phyloP scores from a whole-genome alignment of 2,888 invertebrate species.

The Scaptomyza caliginosa region DNA sequence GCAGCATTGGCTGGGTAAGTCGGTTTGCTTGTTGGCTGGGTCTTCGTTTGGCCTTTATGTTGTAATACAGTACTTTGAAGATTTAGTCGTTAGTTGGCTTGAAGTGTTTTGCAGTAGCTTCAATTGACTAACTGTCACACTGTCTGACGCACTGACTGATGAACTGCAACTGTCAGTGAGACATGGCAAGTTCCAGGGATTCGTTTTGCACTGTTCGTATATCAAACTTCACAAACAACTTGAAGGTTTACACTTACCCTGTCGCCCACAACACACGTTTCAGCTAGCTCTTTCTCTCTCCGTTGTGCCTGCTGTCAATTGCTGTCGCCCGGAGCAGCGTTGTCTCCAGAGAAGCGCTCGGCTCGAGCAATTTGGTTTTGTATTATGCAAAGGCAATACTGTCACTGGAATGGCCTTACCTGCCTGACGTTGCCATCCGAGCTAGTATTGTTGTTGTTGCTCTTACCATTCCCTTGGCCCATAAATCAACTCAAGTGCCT shows the following conservation, averaged over 20 bases:
- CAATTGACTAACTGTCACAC: slow-evolving; percentile 52
- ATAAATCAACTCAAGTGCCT: slow-evolving; percentile 79
- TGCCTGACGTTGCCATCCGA: slow-evolving; percentile 35
- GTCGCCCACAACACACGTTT: not conserved
- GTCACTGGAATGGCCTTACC: slow-evolving; percentile 60
- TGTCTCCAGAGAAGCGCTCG: slow-evolving; percentile 41
- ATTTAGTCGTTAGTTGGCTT: slow-evolving; percentile 31
- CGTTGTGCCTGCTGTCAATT: slow-evolving; percentile 53
- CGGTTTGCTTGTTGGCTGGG: too few species aligned
- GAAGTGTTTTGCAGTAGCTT: slow-evolving; percentile 23
- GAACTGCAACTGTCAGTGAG: slow-evolving; percentile 54
- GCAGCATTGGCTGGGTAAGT: not conserved
- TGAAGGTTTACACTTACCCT: slow-evolving; percentile 2
- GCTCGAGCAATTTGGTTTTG: slow-evolving; percentile 58
- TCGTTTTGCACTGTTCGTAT: slow-evolving; percentile 17
- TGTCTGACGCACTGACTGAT: slow-evolving; percentile 44
- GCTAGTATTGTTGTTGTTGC: slow-evolving; percentile 1
- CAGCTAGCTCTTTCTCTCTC: not conserved
- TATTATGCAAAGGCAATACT: slow-evolving; percentile 61
- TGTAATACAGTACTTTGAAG: slow-evolving; percentile 17
- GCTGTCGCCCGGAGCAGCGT: slow-evolving; percentile 24
- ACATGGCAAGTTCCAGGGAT: slow-evolving; percentile 11
- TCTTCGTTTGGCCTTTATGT: not conserved
- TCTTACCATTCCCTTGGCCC: slow-evolving; percentile 55
- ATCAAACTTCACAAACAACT: slow-evolving; percentile 55